Conservation (phyloP, 2,888 invertebrate genomes). For the Chloroclystis v-ata region DNA sequence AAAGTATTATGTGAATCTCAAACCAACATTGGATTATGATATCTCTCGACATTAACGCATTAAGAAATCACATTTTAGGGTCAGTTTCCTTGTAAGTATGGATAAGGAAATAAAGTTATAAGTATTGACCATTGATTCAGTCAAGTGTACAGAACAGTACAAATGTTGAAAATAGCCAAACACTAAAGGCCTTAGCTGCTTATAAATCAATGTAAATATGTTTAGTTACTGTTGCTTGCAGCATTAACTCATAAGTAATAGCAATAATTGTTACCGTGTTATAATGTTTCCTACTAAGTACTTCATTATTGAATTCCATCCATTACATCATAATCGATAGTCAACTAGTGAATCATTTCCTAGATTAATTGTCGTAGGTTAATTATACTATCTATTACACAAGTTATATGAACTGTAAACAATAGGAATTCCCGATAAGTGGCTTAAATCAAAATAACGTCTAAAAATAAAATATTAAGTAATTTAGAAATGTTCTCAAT, state of each 20-base stretch:
- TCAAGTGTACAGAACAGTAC: neutral
- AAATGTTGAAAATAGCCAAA: neutral
- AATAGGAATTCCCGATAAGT: too few relatives aligned
- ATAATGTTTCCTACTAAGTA: slow-evolving; percentile 1
- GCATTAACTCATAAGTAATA: slow-evolving; percentile 1
- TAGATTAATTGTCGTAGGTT: too few relatives aligned
- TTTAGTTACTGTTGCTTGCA: neutral
- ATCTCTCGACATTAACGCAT: neutral
- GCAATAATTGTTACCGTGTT: slow-evolving; percentile 10
- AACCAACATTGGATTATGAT: neutral
- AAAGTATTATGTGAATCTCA: slow-evolving; percentile 15
- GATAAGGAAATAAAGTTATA: too few relatives aligned
- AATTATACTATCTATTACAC: too few relatives aligned
- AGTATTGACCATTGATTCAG: too few relatives aligned
- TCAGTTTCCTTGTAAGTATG: too few relatives aligned
- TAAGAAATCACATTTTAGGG: neutral
- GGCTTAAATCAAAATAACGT: too few relatives aligned
- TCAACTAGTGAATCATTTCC: neutral
- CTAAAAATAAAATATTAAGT: too few relatives aligned
- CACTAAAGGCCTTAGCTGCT: neutral
- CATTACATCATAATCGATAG: slow-evolving; percentile 10
- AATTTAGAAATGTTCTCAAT: too few relatives aligned
- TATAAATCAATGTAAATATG: slow-evolving; percentile 5
- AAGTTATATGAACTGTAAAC: too few relatives aligned
- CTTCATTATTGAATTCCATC: slow-evolving; percentile 15